These are phyloP conservation scores for Tylochromis polylepis DNA, from an alignment of 2,113 vertebrate genomes.

Conservation along the genomic window DNA sequence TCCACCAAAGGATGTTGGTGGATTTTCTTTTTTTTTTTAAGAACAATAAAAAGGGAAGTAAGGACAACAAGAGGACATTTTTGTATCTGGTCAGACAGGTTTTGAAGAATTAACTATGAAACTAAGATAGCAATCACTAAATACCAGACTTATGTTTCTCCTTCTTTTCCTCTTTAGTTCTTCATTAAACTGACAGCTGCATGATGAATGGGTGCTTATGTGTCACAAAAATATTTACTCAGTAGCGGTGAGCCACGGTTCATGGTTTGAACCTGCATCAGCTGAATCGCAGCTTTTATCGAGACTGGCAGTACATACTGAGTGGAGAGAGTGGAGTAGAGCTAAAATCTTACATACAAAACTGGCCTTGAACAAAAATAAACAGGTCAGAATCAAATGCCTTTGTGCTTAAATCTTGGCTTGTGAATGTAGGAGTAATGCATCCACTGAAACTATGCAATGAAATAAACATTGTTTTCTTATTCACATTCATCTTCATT, in stretches of 20 bases:
- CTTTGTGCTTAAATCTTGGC: not conserved
- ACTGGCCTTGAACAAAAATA: not conserved
- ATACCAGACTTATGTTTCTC: not conserved
- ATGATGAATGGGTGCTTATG: not conserved
- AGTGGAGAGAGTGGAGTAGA: not conserved
- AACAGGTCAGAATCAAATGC: not conserved
- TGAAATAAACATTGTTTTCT: not conserved
- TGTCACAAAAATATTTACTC: not conserved
- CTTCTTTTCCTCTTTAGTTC: not conserved
- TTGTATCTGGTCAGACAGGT: not conserved
- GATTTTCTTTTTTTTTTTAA: not conserved
- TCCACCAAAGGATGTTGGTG: not conserved
- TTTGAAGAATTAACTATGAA: not conserved
- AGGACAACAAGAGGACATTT: not conserved
- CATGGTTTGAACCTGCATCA: not conserved
- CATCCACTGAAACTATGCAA: not conserved
- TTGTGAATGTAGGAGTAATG: not conserved
- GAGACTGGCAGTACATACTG: not conserved
- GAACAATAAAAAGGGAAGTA: not conserved
- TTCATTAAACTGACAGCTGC: not conserved
- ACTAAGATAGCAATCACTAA: slow-evolving; percentile 1
- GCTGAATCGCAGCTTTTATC: not conserved
- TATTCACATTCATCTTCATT: not conserved
- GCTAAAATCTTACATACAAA: not conserved
- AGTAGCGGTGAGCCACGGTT: not conserved